phyloP scores from a whole-genome alignment of 2,797 vertebrate genomes.

The Megalops cyprinoides region DNA sequence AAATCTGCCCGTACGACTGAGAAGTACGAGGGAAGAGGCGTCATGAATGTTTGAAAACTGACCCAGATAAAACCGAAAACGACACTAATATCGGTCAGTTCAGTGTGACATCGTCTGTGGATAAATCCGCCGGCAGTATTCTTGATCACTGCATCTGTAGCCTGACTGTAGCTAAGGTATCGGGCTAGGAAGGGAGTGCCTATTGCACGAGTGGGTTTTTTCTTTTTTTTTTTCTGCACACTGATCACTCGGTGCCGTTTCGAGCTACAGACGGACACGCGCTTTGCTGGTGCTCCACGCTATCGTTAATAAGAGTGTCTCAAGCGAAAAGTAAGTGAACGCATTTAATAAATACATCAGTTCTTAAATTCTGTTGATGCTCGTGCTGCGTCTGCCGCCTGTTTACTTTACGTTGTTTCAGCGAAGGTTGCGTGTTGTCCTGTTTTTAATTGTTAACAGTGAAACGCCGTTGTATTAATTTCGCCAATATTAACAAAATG shows the following conservation, averaged over 20 bases:
- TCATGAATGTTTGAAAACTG: slow-evolving; percentile 69
- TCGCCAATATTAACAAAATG: background rate
- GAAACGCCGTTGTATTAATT: background rate
- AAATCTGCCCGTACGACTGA: slow-evolving; percentile 1
- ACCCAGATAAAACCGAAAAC: slow-evolving; percentile 71
- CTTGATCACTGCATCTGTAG: slow-evolving; percentile 29
- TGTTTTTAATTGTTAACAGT: background rate
- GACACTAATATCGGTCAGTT: slow-evolving; percentile 43
- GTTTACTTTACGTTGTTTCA: background rate
- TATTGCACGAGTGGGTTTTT: background rate
- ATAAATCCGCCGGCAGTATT: slow-evolving; percentile 27
- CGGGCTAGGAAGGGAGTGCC: slow-evolving; percentile 21
- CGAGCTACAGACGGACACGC: background rate
- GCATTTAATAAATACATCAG: background rate
- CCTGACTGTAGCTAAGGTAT: slow-evolving; percentile 7
- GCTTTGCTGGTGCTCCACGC: slow-evolving; percentile 1
- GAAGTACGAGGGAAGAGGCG: slow-evolving; percentile 52
- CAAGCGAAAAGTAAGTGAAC: slow-evolving; percentile 6
- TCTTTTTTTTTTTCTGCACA: slow-evolving; percentile 8
- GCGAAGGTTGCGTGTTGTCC: background rate
- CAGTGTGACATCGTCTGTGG: slow-evolving; percentile 20
- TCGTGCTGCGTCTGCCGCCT: background rate
- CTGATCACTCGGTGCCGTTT: background rate
- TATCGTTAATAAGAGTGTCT: background rate
- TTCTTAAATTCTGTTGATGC: background rate